Base-by-base conservation (phyloP, 1,140 invertebrate genomes). In the Belonocnema kinseyi region DNA sequence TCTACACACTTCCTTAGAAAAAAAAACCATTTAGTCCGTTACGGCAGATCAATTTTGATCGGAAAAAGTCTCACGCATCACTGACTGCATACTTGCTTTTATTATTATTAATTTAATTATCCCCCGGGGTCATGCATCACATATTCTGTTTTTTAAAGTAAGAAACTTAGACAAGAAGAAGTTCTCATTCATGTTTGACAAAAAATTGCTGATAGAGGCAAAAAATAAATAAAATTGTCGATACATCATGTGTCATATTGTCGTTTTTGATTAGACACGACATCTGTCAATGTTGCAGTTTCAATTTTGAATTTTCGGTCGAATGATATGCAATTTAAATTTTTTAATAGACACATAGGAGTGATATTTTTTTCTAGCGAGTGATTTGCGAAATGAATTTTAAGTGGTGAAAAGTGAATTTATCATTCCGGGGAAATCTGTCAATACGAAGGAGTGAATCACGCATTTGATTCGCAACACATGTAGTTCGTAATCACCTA, bases 41-140 rank as follows among this genome's bases (percentile, higher is more conserved):
- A 78, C 50, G 46, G 52, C 46, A 72, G 76, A 74, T 50, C 21
- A 78, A 78, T 77, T 76, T 66, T 19, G 6, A 50, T 50, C 52
- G 40, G 40, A 40, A 50, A 33, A 46, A 3, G 53, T 61, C 17
- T 72, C 75, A 51, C 46, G 56, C 50, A 40, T 12, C 51, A 40
- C 5, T 66, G 40, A 50, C 51, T 76, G 50, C 51, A n/a, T 50
- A 50, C 51, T 40, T 33, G 66, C 56, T 17, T 76, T 52, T 19
- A 66, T 66, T 40, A 66, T 66, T 66, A 66, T 66, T 66, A 66
- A 66, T 66, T 66, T 66, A 66, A 66, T 66, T 66, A 66, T 66
- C 61, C n/a, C 14, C 21, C 10, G 26, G n/a, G 26, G 61, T n/a
- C 33, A 14, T 19, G 17, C 11, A 19, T 56, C 54, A 56, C 21